Base-by-base conservation (phyloP, 1,140 invertebrate genomes). In the Brevipalpus yothersi region DNA sequence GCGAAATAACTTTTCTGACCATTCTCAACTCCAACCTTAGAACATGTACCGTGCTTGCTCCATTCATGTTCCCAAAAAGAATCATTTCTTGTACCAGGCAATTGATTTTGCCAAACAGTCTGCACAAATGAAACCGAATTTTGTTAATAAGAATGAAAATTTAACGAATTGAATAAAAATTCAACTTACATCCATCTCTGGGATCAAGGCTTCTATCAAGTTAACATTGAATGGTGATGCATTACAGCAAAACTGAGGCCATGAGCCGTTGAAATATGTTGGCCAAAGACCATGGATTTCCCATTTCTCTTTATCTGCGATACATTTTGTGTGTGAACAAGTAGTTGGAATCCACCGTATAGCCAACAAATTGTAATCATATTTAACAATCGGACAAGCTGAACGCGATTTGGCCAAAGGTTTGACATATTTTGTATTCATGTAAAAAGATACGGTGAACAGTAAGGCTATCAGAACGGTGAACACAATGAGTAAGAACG, bases 211-310 rank as follows among this genome's bases (percentile, higher is more conserved):
- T 45, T 45, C n/a, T 17, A 45, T 15, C n/a, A 15, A 12, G n/a
- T 12, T 45, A 15, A 15, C 43, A 45, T 15, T 15, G 43, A 45
- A 45, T 15, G 43, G 12, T 17, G 8, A 17, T 7, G 45, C 45
- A 7, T 11, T 8, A 10, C 59, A 55, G 42, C 61, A 62, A 40
- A 17, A 60, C 41, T 62, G 23, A 31, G 65, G 58, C 63, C 63
- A 61, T 5, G 59, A 41, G 39, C 41, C 55, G 23, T 58, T 55
- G n/a, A 21, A 40, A 41, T 40, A 60, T 5, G 39, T 56, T 13
- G 63, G 63, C 63, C 63, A 63, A 4, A 64, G 57, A n/a, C 63
- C 63, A 53, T 65, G 63, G 23, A 64, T 60, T 12, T 61, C 21
- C 63, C 63, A 64, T 13, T 43, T 62, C 40, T 63, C 10, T 4